Conservation (phyloP, 2,797 vertebrate species). For the Gallinago stenura region DNA sequence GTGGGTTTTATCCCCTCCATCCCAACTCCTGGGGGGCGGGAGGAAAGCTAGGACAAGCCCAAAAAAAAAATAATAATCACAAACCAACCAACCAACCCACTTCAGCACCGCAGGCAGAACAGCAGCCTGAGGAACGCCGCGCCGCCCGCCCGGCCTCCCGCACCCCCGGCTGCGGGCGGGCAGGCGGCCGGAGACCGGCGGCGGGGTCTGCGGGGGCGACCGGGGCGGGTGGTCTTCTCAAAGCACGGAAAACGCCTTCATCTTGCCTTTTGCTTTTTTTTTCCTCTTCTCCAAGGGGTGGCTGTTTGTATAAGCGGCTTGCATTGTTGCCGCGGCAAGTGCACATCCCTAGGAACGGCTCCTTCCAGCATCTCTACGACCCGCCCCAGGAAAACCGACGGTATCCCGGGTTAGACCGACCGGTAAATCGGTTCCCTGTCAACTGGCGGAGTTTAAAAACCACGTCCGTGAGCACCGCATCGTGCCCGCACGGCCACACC, state of each 20-base stretch:
- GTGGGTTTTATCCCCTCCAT: background rate
- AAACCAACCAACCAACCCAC: background rate
- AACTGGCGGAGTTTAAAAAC: background rate
- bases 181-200: background rate
- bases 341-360: background rate
- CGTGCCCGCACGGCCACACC: background rate
- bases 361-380: background rate
- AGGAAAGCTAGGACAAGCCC: background rate
- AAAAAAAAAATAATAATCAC: background rate
- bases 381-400: background rate
- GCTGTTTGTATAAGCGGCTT: background rate
- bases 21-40: background rate
- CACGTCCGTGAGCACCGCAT: background rate
- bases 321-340: background rate
- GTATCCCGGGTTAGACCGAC: background rate
- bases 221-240: background rate
- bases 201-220: background rate
- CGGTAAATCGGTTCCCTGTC: background rate
- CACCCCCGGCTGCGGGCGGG: background rate
- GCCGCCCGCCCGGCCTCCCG: background rate
- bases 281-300: background rate
- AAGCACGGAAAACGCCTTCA: background rate
- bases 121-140: conserved; percentile 52
- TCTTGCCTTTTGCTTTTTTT: too few relatives aligned
- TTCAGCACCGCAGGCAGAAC: conserved; percentile 74